Conservation (phyloP, 2,888 invertebrate species). For the Watsonalla cultraria region DNA sequence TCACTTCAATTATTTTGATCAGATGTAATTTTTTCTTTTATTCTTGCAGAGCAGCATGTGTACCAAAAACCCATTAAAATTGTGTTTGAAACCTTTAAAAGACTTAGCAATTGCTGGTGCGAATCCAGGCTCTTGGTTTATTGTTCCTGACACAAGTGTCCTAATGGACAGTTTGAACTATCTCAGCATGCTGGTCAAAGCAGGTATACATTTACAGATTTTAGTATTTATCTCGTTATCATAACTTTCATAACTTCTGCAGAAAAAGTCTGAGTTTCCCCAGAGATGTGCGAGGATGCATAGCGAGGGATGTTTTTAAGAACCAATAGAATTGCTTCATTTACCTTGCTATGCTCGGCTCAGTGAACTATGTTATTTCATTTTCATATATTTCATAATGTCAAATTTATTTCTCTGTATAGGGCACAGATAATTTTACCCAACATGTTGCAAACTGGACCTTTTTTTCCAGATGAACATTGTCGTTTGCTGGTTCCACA, state of each 20-base stretch:
- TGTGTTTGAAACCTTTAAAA: constrained; percentile 37
- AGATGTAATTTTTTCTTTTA: background rate
- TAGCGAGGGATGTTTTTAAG: too few species aligned
- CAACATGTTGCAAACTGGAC: constrained; percentile 2
- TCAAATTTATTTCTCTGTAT: background rate
- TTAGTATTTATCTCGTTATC: too few species aligned
- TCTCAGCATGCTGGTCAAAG: constrained; percentile 37
- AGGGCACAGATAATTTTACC: too few species aligned
- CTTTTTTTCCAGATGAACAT: constrained; percentile 40
- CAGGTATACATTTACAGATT: constrained; percentile 35
- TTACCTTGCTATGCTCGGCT: too few species aligned
- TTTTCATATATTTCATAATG: too few species aligned
- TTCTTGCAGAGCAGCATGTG: background rate
- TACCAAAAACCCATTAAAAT: constrained; percentile 4
- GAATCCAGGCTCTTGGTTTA: constrained; percentile 40
- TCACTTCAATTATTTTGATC: too few species aligned
- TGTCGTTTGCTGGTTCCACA: constrained; percentile 46
- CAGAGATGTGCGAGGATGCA: too few species aligned
- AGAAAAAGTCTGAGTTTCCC: too few species aligned
- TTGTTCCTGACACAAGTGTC: constrained; percentile 48
- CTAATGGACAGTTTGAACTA: constrained; percentile 42
- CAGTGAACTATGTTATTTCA: too few species aligned
- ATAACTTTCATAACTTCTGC: too few species aligned
- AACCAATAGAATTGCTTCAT: too few species aligned
- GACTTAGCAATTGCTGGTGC: constrained; percentile 21